Conservation (phyloP, 2,113 vertebrate species). For the Pontoporia blainvillei region DNA sequence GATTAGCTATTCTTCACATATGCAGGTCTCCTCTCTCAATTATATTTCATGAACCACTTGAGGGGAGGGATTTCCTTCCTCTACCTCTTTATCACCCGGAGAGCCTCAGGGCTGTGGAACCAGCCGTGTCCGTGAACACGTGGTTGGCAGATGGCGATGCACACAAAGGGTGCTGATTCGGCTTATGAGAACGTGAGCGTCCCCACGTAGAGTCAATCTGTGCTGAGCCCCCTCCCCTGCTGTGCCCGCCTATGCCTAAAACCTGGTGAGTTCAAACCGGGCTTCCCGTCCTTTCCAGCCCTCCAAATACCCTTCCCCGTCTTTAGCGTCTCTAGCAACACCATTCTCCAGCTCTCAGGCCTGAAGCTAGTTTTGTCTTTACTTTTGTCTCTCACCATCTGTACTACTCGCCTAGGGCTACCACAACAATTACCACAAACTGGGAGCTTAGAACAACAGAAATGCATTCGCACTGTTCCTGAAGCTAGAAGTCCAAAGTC, state of each 20-base stretch:
- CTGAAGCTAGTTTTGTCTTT: background rate
- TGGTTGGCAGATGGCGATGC: background rate
- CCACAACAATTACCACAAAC: background rate
- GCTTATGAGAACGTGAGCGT: background rate
- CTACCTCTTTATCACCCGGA: background rate
- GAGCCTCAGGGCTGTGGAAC: background rate
- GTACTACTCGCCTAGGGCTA: background rate
- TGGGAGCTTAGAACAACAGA: background rate
- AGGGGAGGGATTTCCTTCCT: background rate
- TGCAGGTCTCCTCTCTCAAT: background rate
- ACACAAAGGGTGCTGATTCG: background rate
- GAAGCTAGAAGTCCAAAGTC: background rate
- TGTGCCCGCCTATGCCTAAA: background rate
- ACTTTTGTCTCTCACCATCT: background rate
- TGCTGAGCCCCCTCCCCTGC: background rate
- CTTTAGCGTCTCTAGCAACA: too few species aligned
- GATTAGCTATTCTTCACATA: background rate
- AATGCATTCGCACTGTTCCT: background rate
- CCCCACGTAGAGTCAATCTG: accelerated
- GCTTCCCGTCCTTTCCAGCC: background rate
- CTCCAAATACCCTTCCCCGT: accelerated
- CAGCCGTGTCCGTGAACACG: background rate
- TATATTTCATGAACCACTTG: background rate
- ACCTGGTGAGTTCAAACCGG: background rate
- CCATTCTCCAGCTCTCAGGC: background rate